Evolutionary conservation across 2,797 vertebrate species (phyloP), one percentile per base, ranked within the genome.

Genomic region (Myripristis jacobus): DNA sequence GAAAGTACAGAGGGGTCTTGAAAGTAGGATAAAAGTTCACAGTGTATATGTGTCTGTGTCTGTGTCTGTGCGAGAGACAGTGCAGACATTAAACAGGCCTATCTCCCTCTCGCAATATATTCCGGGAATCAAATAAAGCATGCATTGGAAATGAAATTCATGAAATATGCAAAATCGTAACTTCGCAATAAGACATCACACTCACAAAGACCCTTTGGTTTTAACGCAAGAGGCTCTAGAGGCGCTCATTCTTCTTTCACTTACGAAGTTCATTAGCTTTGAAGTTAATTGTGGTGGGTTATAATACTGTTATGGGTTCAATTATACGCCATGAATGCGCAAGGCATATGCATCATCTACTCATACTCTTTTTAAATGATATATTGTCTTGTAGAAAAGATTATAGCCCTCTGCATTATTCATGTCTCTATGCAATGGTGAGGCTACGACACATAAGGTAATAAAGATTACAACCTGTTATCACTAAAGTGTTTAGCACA

Each of bases 401-500:
- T 84, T 83, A 83, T 56, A 84, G 73, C 66, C 38, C 70, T 65
- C 71, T 90, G 87, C 80, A 88, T 90, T 87, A 90, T 89, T 88
- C 81, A 88, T 89, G 67, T 82, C 68, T 74, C 73, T 55, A 69
- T 77, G 80, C 84, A 72, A 80, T 77, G 83, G 79, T 9, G 64
- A 64, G 83, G 80, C 78, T 84, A 82, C 89, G 87, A 92, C 85
- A 90, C 81, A 79, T 80, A 87, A 83, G 88, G 85, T 80, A 88
- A 91, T 92, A 90, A 92, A 92, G 88, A 87, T 88, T 88, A 87
- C 80, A 90, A 91, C 89, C 82, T 84, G 74, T 89, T 90, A 84
- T 92, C 89, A 87, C 56, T 83, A 67, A 79, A 85, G 85, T 88
- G 88, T 91, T 92, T 85, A 89, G 88, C 81, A 87, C 81, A 87